Evolutionary conservation across 2,888 invertebrate genomes (phyloP).

Genomic region (Plebejus anna): DNA sequence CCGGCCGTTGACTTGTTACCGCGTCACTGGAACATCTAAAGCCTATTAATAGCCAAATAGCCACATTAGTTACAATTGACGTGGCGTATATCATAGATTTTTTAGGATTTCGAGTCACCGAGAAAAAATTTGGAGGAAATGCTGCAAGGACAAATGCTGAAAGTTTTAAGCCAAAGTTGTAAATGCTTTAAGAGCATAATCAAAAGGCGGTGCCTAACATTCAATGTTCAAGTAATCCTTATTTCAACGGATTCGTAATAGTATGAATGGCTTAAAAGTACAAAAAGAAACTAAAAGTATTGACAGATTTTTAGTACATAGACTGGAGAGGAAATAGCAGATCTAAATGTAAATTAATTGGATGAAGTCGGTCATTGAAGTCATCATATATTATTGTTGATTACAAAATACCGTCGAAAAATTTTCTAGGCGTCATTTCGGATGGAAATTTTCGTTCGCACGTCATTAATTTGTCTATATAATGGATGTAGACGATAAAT

Average conservation of each 20-base stretch:
- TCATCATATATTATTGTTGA: slow-evolving; percentile 37
- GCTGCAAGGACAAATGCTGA: background rate
- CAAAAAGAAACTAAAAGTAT: background rate
- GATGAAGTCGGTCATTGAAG: slow-evolving; percentile 39
- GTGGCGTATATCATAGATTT: background rate
- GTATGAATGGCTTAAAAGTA: too few relatives aligned
- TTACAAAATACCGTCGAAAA: slow-evolving; percentile 33
- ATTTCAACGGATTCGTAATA: too few relatives aligned
- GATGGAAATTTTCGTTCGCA: slow-evolving; percentile 27
- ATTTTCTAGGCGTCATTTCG: slow-evolving; percentile 25
- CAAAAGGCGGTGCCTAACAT: too few relatives aligned
- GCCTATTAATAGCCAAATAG: slow-evolving; percentile 17
- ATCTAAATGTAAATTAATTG: slow-evolving; percentile 36
- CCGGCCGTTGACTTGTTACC: slow-evolving; percentile 26
- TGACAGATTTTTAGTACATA: background rate
- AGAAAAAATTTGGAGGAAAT: background rate
- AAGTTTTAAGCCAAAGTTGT: too few relatives aligned
- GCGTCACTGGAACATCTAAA: slow-evolving; percentile 19
- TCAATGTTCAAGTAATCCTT: too few relatives aligned
- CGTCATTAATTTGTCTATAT: slow-evolving; percentile 29
- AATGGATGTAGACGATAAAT: slow-evolving; percentile 25
- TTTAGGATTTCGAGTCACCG: background rate
- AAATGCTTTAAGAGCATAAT: too few relatives aligned
- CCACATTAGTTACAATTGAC: slow-evolving; percentile 18
- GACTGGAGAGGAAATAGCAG: background rate